Evolutionary conservation across 2,888 invertebrate genomes (phyloP).

Genomic region (Cryptocheilus praepositus): DNA sequence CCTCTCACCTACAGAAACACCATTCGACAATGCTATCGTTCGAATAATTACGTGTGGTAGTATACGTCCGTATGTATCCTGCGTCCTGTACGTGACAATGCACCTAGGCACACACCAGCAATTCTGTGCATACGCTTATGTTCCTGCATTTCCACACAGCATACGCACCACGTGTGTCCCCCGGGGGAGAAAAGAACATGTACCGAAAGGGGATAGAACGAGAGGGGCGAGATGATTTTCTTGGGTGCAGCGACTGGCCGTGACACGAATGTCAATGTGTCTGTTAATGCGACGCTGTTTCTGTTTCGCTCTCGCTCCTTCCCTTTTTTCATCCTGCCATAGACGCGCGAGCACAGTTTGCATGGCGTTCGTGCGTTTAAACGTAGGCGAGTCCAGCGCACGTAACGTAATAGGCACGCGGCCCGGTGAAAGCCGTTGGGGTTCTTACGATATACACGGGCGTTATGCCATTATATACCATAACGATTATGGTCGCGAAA

Average conservation of each 20-base stretch:
- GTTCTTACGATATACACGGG: conserved; percentile 51
- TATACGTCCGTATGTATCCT: too few relatives aligned
- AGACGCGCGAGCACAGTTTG: too few relatives aligned
- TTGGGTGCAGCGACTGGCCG: conserved; percentile 68
- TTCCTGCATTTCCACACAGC: conserved; percentile 23
- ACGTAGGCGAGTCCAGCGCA: conserved; percentile 43
- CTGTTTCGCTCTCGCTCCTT: neutral
- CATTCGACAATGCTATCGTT: too few relatives aligned
- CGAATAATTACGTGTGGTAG: too few relatives aligned
- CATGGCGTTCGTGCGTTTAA: conserved; percentile 52
- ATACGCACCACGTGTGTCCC: conserved; percentile 3
- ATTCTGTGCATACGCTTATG: conserved; percentile 15
- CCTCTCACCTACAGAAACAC: too few relatives aligned
- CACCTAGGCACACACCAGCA: conserved; percentile 12
- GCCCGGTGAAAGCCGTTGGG: conserved; percentile 58
- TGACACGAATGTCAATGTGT: conserved; percentile 69
- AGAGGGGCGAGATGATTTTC: conserved; percentile 41
- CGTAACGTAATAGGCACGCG: conserved; percentile 60
- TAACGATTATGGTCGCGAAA: conserved; percentile 53
- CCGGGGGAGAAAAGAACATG: neutral
- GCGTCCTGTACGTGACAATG: conserved; percentile 27
- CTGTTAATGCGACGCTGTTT: conserved; percentile 42
- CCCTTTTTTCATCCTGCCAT: too few relatives aligned
- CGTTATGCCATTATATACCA: conserved; percentile 59
- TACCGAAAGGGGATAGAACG: neutral